Base-by-base conservation (phyloP, 1,140 invertebrate species). In the Psilanteris sp. region DNA sequence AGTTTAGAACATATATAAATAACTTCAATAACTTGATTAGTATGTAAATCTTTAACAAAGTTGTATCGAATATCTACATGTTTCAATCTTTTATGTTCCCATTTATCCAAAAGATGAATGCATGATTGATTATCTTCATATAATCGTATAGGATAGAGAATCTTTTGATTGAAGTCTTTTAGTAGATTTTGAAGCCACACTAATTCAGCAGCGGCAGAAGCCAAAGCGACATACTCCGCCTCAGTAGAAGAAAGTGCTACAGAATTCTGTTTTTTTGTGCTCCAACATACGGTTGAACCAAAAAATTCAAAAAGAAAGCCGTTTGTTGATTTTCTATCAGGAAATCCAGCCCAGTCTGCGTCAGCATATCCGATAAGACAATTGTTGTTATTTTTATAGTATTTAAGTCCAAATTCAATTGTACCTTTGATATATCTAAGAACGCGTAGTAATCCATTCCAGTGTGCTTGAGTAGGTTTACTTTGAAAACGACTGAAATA, bases 281-380 rank as follows among this genome's bases (percentile, higher is more conserved):
- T 55, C 88, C 84, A 89, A 22, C 48, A 41, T 10, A 88, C 66
- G 14, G 79, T 83, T 64, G 26, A 37, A 1, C 78, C 68, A 55
- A 64, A 55, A 27, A 86, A 71, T 79, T 82, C 92, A 91, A 92
- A 82, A 92, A 92, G n/a, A 92, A 92, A 87, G 93, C 92, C 20
- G 36, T 57, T 57, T 6, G 36, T 55, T 7, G 72, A 81, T 48
- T 80, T 82, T 32, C 85, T 78, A 8, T 77, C 77, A 3, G 46
- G 7, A 29, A 70, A 61, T 15, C 80, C 80, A 48, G 55, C 82
- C 79, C 79, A 85, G 43, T 84, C 55, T 8, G 80, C 77, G 81
- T 85, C 82, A 61, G 64, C 75, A 78, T 79, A 84, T n/a, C n/a
- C n/a, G n/a, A n/a, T n/a, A n/a, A n/a, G n/a, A n/a, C n/a, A n/a